Base-by-base conservation (phyloP, 2,797 vertebrate genomes). In the Tinamus major region DNA sequence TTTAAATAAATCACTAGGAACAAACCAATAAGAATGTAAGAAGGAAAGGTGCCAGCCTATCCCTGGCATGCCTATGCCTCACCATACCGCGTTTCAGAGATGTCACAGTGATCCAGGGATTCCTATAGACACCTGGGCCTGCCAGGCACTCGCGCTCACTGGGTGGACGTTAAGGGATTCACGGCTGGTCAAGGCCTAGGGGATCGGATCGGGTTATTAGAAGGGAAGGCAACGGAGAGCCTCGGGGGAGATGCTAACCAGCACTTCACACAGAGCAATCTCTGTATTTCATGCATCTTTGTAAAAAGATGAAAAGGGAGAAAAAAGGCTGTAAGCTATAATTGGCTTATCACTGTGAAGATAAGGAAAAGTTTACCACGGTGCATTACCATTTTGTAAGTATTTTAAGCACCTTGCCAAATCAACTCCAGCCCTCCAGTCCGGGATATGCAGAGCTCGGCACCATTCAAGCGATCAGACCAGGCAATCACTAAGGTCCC, bases 351-450 rank as follows among this genome's bases (percentile, higher is more conserved):
- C n/a, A 35, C 49, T 16, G 13, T 16, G 46, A 71, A 63, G 92
- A 67, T 59, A 79, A 93, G 41, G 31, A 48, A 92, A 15, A 24
- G 33, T 3, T 27, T 59, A 78, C 67, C 13, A 46, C 2, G 29
- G 39, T 0, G 0, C 4, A 9, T 58, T n/a, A 62, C 14, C 9
- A 55, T 64, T 65, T 78, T 7, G 41, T 23, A n/a, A 77, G 41
- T 31, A 89, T 93, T 18, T 29, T 56, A 13, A 5, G 20, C 14
- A 65, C 21, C 33, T 39, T 27, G 74, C 59, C 23, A 63, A 77
- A 77, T 77, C 46, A 62, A 49, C 48, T 61, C 58, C 48, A 49
- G 17, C 24, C 35, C 58, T 49, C 9, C 27, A 3, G 21, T 10
- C 20, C 35, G 5, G 44, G 56, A 17, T 48, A 59, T 29, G 71